A percentile compares a stretch with the other conserved stretches of the same genome.
Evolutionary conservation across 2,113 vertebrate genomes (phyloP).

Genomic region (Andinoacara biseriatus): DNA sequence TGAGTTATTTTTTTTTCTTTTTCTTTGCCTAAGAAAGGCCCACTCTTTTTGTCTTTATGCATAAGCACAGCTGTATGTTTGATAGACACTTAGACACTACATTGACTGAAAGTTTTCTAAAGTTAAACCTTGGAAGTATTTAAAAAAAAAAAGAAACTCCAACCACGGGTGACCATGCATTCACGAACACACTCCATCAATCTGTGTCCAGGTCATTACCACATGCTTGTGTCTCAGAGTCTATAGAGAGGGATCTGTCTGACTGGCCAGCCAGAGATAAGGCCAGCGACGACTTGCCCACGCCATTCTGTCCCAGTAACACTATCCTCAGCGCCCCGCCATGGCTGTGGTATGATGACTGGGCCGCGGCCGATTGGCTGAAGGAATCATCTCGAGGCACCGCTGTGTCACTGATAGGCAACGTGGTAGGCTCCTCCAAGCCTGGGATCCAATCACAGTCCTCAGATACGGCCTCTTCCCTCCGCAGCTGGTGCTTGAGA

Average conservation of each 20-base stretch:
- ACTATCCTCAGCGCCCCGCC: slow-evolving; percentile 79
- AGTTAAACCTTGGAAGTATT: neutral
- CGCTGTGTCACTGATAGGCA: slow-evolving; percentile 73
- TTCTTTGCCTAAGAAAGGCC: no score
- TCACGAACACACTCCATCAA: slow-evolving; percentile 15
- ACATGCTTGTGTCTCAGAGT: slow-evolving; percentile 77
- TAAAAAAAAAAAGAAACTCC: neutral
- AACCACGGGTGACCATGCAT: neutral
- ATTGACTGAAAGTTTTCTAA: neutral
- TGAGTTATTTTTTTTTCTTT: no score
- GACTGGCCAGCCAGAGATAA: slow-evolving; percentile 85
- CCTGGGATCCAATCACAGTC: slow-evolving; percentile 81
- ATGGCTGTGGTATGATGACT: slow-evolving; percentile 64
- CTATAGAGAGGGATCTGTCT: slow-evolving; percentile 75
- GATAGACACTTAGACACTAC: neutral
- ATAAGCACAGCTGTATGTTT: neutral
- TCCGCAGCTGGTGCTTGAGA: slow-evolving; percentile 81
- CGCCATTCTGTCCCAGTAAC: slow-evolving; percentile 88
- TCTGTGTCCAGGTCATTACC: slow-evolving; percentile 67
- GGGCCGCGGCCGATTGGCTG: slow-evolving; percentile 50
- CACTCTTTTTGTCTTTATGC: neutral
- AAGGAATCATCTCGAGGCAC: slow-evolving; percentile 67
- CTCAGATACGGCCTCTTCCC: slow-evolving; percentile 82
- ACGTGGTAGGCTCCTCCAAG: slow-evolving; percentile 61
- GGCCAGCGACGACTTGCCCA: slow-evolving; percentile 89